Conservation (phyloP, 2,888 invertebrate genomes). For the Drosophila paranaensis region DNA sequence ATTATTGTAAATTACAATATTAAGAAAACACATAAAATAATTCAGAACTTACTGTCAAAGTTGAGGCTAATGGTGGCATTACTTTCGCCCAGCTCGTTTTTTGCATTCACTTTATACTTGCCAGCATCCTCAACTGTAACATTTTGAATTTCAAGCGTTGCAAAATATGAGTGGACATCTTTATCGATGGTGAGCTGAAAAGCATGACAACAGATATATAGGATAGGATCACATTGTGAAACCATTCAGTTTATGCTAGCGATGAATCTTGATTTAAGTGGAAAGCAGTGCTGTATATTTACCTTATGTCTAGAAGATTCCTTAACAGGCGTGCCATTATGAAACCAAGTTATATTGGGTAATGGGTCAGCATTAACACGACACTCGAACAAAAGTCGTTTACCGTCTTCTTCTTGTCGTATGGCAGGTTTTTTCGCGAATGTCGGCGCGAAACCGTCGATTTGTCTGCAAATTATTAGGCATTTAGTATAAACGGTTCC, state of each 20-base stretch:
- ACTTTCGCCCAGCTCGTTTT: slow-evolving; percentile 98
- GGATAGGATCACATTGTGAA: too few relatives aligned
- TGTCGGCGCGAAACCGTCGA: slow-evolving; percentile 98
- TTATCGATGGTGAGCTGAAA: slow-evolving; percentile 93
- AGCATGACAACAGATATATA: background rate
- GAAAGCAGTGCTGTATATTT: slow-evolving; percentile 14
- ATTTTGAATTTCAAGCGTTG: slow-evolving; percentile 96
- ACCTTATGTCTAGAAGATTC: slow-evolving; percentile 95
- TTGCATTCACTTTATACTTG: slow-evolving; percentile 98
- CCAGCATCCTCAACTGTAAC: slow-evolving; percentile 99
- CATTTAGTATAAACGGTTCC: background rate
- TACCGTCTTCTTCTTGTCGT: slow-evolving; percentile 98
- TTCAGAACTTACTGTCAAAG: slow-evolving; percentile 97
- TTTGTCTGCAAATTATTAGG: slow-evolving; percentile 89
- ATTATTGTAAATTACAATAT: background rate
- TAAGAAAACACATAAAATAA: background rate
- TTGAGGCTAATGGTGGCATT: slow-evolving; percentile 98
- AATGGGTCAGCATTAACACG: slow-evolving; percentile 96
- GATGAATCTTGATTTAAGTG: background rate
- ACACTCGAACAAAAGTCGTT: slow-evolving; percentile 96
- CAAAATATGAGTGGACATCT: slow-evolving; percentile 97
- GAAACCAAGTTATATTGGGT: slow-evolving; percentile 95
- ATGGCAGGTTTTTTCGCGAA: slow-evolving; percentile 99
- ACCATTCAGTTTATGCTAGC: background rate
- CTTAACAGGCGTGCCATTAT: slow-evolving; percentile 92